Conservation (phyloP, 2,113 vertebrate genomes). For the Nerophis lumbriciformis region DNA sequence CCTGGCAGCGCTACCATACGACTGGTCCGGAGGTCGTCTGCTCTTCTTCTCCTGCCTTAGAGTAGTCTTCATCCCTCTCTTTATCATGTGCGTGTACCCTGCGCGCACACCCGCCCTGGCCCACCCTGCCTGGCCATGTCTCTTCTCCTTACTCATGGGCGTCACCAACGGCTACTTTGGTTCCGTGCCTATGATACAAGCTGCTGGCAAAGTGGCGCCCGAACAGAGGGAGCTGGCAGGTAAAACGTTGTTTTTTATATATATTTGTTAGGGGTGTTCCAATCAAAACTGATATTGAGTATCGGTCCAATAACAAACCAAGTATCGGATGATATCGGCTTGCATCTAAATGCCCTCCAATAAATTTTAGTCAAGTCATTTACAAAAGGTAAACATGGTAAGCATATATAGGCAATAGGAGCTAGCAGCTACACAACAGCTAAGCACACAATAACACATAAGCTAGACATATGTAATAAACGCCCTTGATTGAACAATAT, state of each 20-base stretch:
- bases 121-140: conserved; percentile 94
- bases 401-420: too few species aligned
- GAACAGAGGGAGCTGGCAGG: conserved; percentile 94
- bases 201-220: conserved; percentile 85
- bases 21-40: conserved; percentile 87
- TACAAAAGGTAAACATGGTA: too few species aligned
- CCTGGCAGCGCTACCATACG: conserved; percentile 88
- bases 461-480: too few species aligned
- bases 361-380: too few species aligned
- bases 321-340: too few species aligned
- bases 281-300: too few species aligned
- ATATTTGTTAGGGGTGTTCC: too few species aligned
- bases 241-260: conserved; percentile 43
- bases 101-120: conserved; percentile 75
- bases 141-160: conserved; percentile 96
- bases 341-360: too few species aligned
- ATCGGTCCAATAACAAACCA: too few species aligned
- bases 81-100: conserved; percentile 94
- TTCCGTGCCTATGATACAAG: conserved; percentile 96
- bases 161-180: conserved; percentile 95
- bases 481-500: too few species aligned
- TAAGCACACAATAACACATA: too few species aligned
- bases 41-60: conserved; percentile 87
- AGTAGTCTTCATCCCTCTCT: conserved; percentile 93
- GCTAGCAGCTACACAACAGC: too few species aligned